A percentile compares a stretch with the other conserved stretches of the same genome.
These are phyloP conservation scores for Rhamphomyia laevipes DNA, from an alignment of 2,888 invertebrate species.

Conservation along the genomic window DNA sequence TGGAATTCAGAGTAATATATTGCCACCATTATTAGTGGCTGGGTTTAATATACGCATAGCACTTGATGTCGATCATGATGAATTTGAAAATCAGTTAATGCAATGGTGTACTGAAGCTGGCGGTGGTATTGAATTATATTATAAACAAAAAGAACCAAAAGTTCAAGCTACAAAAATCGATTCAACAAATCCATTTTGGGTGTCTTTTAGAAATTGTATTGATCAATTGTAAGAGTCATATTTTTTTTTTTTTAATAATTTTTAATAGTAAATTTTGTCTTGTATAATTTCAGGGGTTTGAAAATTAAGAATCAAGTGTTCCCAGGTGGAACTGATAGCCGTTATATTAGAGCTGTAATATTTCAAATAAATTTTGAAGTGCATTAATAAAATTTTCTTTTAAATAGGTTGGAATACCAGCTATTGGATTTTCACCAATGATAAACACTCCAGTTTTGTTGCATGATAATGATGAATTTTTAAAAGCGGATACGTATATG, in stretches of 20 bases:
- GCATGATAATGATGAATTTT: constrained; percentile 85
- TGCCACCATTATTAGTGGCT: constrained; percentile 57
- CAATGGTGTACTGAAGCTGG: constrained; percentile 60
- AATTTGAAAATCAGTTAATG: constrained; percentile 45
- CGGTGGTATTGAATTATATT: constrained; percentile 52
- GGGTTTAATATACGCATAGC: constrained; percentile 54
- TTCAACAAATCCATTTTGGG: constrained; percentile 57
- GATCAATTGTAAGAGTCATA: constrained; percentile 49
- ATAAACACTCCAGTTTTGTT: constrained; percentile 70
- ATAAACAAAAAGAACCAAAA: constrained; percentile 50
- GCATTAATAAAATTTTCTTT: neutral
- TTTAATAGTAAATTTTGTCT: neutral
- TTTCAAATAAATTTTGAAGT: constrained; percentile 24
- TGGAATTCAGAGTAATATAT: constrained; percentile 70
- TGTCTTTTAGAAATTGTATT: constrained; percentile 52
- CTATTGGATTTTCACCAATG: constrained; percentile 86
- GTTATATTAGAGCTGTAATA: constrained; percentile 62
- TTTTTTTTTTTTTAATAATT: neutral
- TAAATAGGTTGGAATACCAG: constrained; percentile 67
- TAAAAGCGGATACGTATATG: constrained; percentile 66
- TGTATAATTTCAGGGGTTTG: constrained; percentile 46
- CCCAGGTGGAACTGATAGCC: constrained; percentile 83
- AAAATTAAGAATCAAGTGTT: constrained; percentile 63
- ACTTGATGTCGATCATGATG: constrained; percentile 43
- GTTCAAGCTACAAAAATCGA: constrained; percentile 51